These are phyloP conservation scores for Pungitius pungitius DNA, from an alignment of 2,113 vertebrate genomes.

Conservation along the genomic window DNA sequence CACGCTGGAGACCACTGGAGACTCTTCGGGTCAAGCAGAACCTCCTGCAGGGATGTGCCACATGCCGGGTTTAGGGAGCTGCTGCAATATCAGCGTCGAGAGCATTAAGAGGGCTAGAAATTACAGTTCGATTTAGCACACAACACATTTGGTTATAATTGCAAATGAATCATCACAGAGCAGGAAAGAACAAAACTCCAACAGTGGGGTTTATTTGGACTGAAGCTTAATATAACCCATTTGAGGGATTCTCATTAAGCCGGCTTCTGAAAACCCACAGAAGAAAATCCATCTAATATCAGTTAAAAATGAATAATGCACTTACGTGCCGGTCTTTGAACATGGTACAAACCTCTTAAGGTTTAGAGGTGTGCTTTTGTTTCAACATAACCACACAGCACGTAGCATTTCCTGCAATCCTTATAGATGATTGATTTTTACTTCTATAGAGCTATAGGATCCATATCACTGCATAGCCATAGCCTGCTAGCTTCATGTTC, in stretches of 20 bases:
- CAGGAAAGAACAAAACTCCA: constrained; percentile 16
- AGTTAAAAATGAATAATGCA: background rate
- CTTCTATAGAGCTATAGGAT: background rate
- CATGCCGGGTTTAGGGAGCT: constrained; percentile 27
- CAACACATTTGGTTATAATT: constrained; percentile 21
- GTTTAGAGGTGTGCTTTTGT: background rate
- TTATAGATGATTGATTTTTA: background rate
- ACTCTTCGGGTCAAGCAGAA: constrained; percentile 66
- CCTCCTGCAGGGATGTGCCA: constrained; percentile 54
- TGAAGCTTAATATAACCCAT: constrained; percentile 6
- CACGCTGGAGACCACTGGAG: constrained; percentile 62
- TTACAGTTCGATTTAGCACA: constrained; percentile 20
- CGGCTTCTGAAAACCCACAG: background rate
- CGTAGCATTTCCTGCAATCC: constrained; percentile 4
- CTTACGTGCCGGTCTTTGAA: background rate
- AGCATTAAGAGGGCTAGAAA: constrained; percentile 4
- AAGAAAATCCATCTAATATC: background rate
- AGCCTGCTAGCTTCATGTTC: constrained; percentile 10
- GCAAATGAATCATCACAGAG: constrained; percentile 31
- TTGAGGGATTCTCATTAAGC: constrained; percentile 11
- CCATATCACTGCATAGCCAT: background rate
- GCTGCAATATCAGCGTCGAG: constrained; percentile 23
- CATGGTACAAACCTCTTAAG: background rate
- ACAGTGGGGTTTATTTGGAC: constrained; percentile 24
- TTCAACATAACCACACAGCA: background rate